Evolutionary conservation across 2,113 vertebrate genomes (phyloP).

Genomic region (Alosa alosa): DNA sequence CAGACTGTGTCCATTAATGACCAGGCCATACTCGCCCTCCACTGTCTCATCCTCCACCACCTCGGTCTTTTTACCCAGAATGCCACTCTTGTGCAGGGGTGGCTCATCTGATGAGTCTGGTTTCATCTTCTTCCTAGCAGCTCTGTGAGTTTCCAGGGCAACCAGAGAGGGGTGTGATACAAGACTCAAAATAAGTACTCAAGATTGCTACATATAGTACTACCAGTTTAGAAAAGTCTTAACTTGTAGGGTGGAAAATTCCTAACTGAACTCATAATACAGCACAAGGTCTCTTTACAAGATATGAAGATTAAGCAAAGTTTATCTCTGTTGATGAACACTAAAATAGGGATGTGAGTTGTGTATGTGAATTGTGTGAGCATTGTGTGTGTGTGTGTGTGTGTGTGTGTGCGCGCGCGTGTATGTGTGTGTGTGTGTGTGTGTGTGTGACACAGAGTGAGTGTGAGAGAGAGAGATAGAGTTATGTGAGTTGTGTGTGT

Average conservation of each 20-base stretch:
- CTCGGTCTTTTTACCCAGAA: conserved; percentile 60
- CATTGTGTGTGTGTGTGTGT: no score
- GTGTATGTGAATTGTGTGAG: no score
- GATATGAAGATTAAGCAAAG: no score
- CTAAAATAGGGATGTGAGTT: no score
- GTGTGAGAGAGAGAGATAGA: no score
- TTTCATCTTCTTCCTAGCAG: conserved; percentile 80
- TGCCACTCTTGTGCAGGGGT: conserved; percentile 51
- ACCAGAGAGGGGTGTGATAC: not conserved
- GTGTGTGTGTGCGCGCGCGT: not conserved
- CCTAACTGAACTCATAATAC: no score
- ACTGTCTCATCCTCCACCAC: conserved; percentile 78
- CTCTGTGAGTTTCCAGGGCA: conserved; percentile 58
- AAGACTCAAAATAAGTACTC: not conserved
- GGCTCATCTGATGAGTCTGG: conserved; percentile 66
- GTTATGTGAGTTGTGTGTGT: no score
- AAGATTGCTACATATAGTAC: no score
- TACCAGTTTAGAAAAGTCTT: no score
- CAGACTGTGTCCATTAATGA: conserved; percentile 91
- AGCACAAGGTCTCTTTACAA: no score
- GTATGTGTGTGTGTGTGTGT: not conserved
- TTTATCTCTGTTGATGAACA: no score
- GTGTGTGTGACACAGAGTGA: not conserved
- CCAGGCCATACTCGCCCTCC: conserved; percentile 80
- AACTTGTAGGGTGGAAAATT: no score